Evolutionary conservation across 2,888 invertebrate genomes (phyloP), one percentile per base, ranked within the genome.

Genomic region (Hylaea fasciaria): DNA sequence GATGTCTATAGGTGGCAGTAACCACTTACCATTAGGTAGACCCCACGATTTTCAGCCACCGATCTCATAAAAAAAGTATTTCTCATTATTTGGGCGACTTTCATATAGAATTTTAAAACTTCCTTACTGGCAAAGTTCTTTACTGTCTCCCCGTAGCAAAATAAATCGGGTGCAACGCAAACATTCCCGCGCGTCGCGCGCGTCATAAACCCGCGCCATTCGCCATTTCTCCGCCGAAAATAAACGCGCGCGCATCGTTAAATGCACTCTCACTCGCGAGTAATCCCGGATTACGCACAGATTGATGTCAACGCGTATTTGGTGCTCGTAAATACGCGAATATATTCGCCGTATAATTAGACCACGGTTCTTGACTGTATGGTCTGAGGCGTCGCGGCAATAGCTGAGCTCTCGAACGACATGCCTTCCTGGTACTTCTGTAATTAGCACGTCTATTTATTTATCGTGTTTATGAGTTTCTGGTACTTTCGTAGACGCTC

Each of bases 161-260:
- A 83, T 89, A 88, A 89, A 89, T 90, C 88, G 89, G 83, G 75
- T 77, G 77, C 75, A 80, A 77, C 81, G 77, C 86, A 84, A 85
- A 86, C 86, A 87, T 86, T 80, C 85, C 80, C 85, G 87, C 85
- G 86, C 81, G 75, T 72, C 65, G 70, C 72, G 73, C 74, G 79
- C 82, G 77, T 88, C 88, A 87, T 88, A 89, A 87, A 85, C 81
- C 48, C 50, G 41, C 28, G 29, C 78, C 80, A 77, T 83, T 82
- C 83, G 53, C 58, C 82, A 81, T 81, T 77, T 71, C 41, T 44
- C 37, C 16, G 29, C 37, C 83, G 67, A 76, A 85, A 86, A 85
- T 87, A 86, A 78, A 69, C 52, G 52, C 43, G 41, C 17, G 64
- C 70, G 69, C 52, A 35, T 76, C 83, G 79, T 82, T 81, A 81